Evolutionary conservation across 2,797 vertebrate species (phyloP), one percentile per base, ranked within the genome.

Genomic region (Sebastiscus tertius): DNA sequence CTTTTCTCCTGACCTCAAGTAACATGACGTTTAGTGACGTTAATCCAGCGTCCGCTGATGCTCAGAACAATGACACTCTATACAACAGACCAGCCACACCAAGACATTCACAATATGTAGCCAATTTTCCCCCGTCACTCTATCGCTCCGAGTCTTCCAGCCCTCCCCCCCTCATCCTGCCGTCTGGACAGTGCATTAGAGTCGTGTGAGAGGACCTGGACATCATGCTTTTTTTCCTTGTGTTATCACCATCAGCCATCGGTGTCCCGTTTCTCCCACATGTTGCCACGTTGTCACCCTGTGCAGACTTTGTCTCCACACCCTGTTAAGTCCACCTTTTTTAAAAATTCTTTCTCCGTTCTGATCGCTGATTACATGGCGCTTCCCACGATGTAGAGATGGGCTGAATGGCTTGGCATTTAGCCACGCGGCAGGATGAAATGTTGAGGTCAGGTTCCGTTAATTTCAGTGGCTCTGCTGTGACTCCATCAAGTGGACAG

Each of bases 121-220:
- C 67, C 54, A 10, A 29, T 77, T 76, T 66, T 49, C 54, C 67
- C n/a, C 27, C 2, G 1, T 61, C 77, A 29, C 46, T 68, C 65
- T 63, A 65, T 83, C 67, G 1, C 31, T 82, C 72, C 27, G 62
- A 64, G n/a, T 88, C 72, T 80, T 58, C 34, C 67, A 20, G 16
- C 46, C 22, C 14, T 22, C 55, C n/a, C 18, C 24, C 56, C 81
- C 60, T 63, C 70, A 79, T 88, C 82, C 84, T 84, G 81, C 75
- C 36, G 87, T 94, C 91, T 95, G 90, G 87, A 87, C 71, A 4
- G 61, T 10, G 59, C 84, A 89, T 94, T 93, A 90, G 69, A 33
- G 77, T 77, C 4, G n/a, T 67, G 78, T 20, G 75, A 77, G 74
- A 56, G 36, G 62, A 84, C 70, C 42, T 59, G 79, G 72, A 82